These are phyloP conservation scores for Drosophila neonasuta DNA, from an alignment of 2,888 invertebrate genomes.

Conservation along the genomic window DNA sequence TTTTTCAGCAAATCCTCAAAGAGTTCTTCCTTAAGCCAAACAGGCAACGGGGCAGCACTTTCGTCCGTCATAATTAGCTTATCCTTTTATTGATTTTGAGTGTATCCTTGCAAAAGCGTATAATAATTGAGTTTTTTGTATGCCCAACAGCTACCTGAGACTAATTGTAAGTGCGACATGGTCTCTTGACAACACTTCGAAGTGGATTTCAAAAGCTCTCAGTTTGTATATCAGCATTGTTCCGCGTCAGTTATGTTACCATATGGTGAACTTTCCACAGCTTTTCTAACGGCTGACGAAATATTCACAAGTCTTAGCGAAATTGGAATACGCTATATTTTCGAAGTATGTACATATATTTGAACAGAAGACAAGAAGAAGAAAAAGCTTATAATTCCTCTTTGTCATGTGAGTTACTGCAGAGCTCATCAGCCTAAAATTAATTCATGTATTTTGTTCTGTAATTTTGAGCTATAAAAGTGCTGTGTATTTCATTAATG, in stretches of 20 bases:
- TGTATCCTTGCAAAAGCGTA: background rate
- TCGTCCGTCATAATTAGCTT: slow-evolving; percentile 2
- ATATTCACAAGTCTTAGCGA: background rate
- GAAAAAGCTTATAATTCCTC: background rate
- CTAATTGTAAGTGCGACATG: background rate
- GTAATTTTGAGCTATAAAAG: too few relatives aligned
- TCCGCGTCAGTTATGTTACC: background rate
- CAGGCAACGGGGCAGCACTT: background rate
- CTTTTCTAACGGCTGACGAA: background rate
- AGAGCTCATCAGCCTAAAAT: background rate
- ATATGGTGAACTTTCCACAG: background rate
- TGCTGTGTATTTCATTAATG: too few relatives aligned
- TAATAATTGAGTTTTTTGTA: background rate
- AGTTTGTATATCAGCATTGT: background rate
- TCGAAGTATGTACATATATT: too few relatives aligned
- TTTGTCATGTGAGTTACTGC: background rate
- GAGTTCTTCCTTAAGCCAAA: slow-evolving; percentile 4
- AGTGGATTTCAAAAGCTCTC: background rate
- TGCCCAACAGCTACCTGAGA: background rate
- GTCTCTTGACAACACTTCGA: background rate
- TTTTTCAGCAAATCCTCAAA: slow-evolving; percentile 9
- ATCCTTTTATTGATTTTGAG: background rate
- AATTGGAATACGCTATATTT: background rate
- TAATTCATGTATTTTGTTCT: too few relatives aligned
- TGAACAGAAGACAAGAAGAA: too few relatives aligned